Conservation (phyloP, 2,888 invertebrate genomes). For the Pseudococcus viburni region DNA sequence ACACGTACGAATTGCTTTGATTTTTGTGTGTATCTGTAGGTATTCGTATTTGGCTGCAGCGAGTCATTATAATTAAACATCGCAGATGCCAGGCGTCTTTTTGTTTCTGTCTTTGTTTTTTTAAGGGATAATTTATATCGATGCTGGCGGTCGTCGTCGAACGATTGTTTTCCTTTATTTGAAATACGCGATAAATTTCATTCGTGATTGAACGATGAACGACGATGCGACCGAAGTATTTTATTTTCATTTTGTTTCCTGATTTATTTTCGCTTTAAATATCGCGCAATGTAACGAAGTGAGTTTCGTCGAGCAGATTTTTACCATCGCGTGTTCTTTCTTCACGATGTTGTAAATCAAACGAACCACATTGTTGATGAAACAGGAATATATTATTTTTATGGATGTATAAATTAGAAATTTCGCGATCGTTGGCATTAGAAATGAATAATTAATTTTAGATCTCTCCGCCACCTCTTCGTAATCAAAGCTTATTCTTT, state of each 20-base stretch:
- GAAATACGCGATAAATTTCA: constrained; percentile 20
- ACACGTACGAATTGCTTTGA: not conserved
- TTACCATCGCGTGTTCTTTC: not conserved
- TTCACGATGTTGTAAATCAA: not conserved
- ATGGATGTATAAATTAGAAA: not conserved
- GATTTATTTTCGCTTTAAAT: not conserved
- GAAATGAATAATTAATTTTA: not conserved
- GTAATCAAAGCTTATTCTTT: too few relatives aligned
- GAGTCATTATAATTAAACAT: not conserved
- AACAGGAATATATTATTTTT: not conserved
- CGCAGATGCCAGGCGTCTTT: constrained; percentile 10
- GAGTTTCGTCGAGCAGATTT: not conserved
- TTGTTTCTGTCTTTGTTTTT: not conserved
- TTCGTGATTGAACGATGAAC: constrained; percentile 9
- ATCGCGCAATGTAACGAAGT: not conserved
- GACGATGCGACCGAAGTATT: not conserved
- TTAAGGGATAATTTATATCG: not conserved
- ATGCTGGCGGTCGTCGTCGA: constrained; percentile 23
- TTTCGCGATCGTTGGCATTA: not conserved
- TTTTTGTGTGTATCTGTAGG: not conserved
- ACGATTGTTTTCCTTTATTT: not conserved
- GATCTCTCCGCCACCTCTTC: not conserved
- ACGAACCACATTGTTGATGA: not conserved
- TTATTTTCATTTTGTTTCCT: not conserved
- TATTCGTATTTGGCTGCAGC: too few relatives aligned